Evolutionary conservation across 2,888 invertebrate species (phyloP), one percentile per base, ranked within the genome.

Genomic region (Argyra leucocephala): DNA sequence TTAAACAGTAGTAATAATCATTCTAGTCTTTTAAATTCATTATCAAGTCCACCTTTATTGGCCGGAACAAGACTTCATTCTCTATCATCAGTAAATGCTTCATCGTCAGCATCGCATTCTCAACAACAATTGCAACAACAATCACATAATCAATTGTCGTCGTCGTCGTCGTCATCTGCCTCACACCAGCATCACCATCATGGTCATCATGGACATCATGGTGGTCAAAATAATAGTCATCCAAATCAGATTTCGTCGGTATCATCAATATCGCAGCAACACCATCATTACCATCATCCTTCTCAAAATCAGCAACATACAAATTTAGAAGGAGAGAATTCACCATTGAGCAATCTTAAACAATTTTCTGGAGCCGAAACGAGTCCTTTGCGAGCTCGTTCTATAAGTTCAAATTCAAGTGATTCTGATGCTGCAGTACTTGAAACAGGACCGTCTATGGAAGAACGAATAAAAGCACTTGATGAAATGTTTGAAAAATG

Each of bases 401-500:
- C 87, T 58, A 83, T 89, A 3, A 90, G 90, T 70, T 90, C 90
- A 22, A 89, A 88, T 74, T 86, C 86, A 61, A 86, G 86, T 66
- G 88, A 88, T 74, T 88, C 88, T 64, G 86, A 85, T 68, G 81
- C 82, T 22, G 86, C 85, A 3, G 84, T 86, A 12, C 63, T 66
- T 4, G 81, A 82, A 1, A 87, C 87, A 66, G 88, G 88, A 72
- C 90, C 91, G 3, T 88, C 89, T 24, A 83, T 96, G 70, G 96
- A 96, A 75, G 96, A 96, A 78, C 85, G 96, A 69, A 92, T 98
- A 72, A 87, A 91, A 70, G 92, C 90, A 64, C 83, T 97, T 66
- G 96, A 96, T 80, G 96, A 95, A 78, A 93, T 92, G 76, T 93
- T 95, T 76, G 93, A 93, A 75, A 89, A 90, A 72, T 93, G 93